These are phyloP conservation scores for Leuctra nigra DNA, from an alignment of 2,888 invertebrate genomes.

Conservation along the genomic window DNA sequence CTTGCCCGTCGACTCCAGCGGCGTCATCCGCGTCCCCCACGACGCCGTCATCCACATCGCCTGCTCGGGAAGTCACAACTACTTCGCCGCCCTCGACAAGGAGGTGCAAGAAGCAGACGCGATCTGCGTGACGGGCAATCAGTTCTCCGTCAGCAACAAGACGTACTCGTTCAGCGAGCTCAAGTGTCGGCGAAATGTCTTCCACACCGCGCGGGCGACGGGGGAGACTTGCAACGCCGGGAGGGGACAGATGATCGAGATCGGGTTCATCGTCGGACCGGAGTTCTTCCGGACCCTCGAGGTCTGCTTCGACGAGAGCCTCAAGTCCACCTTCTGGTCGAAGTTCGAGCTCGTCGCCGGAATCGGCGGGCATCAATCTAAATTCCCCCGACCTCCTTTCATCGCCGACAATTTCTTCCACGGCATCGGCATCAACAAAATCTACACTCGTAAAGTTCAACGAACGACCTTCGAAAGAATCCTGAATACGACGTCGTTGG, in stretches of 20 bases:
- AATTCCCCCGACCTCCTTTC: conserved; percentile 47
- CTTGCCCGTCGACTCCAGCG: neutral
- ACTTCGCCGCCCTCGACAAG: conserved; percentile 1
- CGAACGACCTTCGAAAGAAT: conserved; percentile 26
- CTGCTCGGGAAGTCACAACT: conserved; percentile 17
- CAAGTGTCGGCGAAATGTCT: conserved; percentile 28
- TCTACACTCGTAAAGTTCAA: conserved; percentile 24
- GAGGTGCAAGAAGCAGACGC: conserved; percentile 6
- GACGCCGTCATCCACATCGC: neutral
- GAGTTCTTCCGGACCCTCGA: conserved; percentile 23
- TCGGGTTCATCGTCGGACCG: conserved; percentile 21
- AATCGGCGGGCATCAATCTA: conserved; percentile 44
- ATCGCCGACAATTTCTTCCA: conserved; percentile 46
- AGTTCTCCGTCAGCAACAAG: conserved; percentile 22
- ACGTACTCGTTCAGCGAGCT: conserved; percentile 39
- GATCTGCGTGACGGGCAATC: conserved; percentile 20
- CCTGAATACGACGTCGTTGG: conserved; percentile 33
- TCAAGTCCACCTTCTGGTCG: conserved; percentile 40
- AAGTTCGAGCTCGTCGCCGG: conserved; percentile 44
- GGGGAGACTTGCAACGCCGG: conserved; percentile 1
- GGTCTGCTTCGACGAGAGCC: conserved; percentile 26
- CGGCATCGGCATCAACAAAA: conserved; percentile 34
- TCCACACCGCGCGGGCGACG: conserved; percentile 35
- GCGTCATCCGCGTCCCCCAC: neutral
- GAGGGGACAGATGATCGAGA: conserved; percentile 35